A percentile compares a stretch with the other conserved stretches of the same genome.
Evolutionary conservation across 2,888 invertebrate genomes (phyloP).

Genomic region (Diarsia brunnea): DNA sequence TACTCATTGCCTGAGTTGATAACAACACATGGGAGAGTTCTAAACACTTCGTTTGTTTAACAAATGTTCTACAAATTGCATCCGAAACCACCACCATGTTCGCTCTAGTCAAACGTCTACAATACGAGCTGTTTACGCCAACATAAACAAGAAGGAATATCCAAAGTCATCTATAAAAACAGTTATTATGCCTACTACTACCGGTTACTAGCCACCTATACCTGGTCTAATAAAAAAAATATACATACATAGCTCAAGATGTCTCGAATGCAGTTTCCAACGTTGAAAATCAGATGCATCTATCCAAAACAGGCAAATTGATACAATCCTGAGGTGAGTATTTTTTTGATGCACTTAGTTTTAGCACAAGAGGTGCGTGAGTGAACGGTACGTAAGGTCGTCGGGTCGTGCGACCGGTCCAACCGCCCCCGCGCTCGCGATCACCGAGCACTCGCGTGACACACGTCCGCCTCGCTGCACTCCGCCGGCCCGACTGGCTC

Average conservation of each 20-base stretch:
- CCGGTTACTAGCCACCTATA: slow-evolving; percentile 41
- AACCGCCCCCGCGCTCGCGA: slow-evolving; percentile 82
- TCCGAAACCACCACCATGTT: slow-evolving; percentile 6
- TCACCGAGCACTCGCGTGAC: slow-evolving; percentile 73
- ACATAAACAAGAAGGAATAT: slow-evolving; percentile 36
- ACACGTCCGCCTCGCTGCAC: slow-evolving; percentile 67
- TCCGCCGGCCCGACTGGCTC: slow-evolving; percentile 68
- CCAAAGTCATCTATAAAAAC: slow-evolving; percentile 37
- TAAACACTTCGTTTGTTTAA: slow-evolving; percentile 27
- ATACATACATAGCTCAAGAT: slow-evolving; percentile 76
- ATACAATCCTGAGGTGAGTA: slow-evolving; percentile 69
- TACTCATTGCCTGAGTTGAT: background rate
- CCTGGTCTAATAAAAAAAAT: slow-evolving; percentile 58
- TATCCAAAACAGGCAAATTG: slow-evolving; percentile 69
- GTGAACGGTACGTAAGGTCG: slow-evolving; percentile 91
- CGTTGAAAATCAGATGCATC: slow-evolving; percentile 69
- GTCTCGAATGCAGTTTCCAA: slow-evolving; percentile 68
- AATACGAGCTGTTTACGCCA: slow-evolving; percentile 2
- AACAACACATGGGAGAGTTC: slow-evolving; percentile 14
- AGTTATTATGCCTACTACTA: slow-evolving; percentile 53
- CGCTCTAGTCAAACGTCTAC: background rate
- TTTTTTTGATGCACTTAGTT: slow-evolving; percentile 81
- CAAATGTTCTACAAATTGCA: slow-evolving; percentile 28
- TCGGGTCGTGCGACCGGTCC: slow-evolving; percentile 88
- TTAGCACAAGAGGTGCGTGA: slow-evolving; percentile 84